Evolutionary conservation across 2,888 invertebrate species (phyloP).

Genomic region (Ectemnius lituratus): DNA sequence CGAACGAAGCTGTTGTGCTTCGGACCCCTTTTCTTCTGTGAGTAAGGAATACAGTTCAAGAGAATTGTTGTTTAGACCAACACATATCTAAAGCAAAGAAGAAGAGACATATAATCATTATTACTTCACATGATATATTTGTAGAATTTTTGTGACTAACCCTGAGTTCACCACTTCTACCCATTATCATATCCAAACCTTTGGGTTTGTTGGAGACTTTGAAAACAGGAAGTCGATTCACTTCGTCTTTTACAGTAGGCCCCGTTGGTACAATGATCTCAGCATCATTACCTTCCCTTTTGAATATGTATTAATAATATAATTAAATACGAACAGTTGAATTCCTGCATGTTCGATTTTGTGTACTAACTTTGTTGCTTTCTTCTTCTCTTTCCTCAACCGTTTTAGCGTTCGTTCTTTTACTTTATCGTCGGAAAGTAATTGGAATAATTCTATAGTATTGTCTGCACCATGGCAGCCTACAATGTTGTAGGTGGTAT

Average conservation of each 20-base stretch:
- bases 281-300: conserved; percentile 63
- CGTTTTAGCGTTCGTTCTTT: conserved; percentile 86
- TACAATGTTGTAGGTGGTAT: conserved; percentile 85
- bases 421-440: conserved; percentile 88
- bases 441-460: conserved; percentile 89
- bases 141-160: conserved; percentile 63
- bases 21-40: conserved; percentile 79
- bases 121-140: neutral
- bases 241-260: conserved; percentile 84
- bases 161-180: conserved; percentile 86
- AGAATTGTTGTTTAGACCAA: conserved; percentile 86
- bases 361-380: conserved; percentile 70
- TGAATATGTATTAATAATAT: conserved; percentile 2
- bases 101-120: conserved; percentile 1
- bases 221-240: conserved; percentile 83
- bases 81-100: conserved; percentile 78
- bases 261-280: conserved; percentile 65
- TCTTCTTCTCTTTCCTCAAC: conserved; percentile 86
- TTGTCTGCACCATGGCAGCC: conserved; percentile 92
- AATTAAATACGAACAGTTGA: neutral
- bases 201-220: conserved; percentile 85
- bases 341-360: conserved; percentile 1
- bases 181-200: conserved; percentile 84
- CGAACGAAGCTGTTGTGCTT: conserved; percentile 82
- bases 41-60: conserved; percentile 84